Evolutionary conservation across 1,140 invertebrate species (phyloP).

Genomic region (Argopecten irradians): DNA sequence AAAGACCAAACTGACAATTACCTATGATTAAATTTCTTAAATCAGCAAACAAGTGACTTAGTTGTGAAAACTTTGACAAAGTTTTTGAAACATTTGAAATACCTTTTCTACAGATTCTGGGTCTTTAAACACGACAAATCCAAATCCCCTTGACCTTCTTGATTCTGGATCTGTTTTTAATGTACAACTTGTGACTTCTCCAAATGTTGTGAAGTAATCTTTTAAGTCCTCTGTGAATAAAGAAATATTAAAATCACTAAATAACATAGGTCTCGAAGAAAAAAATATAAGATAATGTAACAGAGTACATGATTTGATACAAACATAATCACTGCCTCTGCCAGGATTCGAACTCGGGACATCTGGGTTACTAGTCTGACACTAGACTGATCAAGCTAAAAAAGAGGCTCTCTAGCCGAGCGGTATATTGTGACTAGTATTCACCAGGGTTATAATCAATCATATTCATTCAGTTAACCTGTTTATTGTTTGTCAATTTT

Average conservation of each 20-base stretch:
- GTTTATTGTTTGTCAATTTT: neutral
- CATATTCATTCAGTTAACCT: neutral
- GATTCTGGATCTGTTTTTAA: conserved; percentile 99
- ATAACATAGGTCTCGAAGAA: neutral
- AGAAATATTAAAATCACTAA: neutral
- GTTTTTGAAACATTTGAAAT: conserved; percentile 23
- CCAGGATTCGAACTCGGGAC: no score
- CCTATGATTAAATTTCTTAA: neutral
- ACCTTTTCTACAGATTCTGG: conserved; percentile 79
- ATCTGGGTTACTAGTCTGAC: no score
- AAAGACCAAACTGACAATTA: no score
- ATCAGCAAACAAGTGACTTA: neutral
- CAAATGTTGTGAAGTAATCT: conserved; percentile 83
- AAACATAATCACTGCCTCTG: no score
- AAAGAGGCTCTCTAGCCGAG: neutral
- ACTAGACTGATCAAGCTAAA: neutral
- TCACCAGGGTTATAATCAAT: neutral
- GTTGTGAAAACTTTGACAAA: neutral
- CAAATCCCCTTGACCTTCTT: conserved; percentile 95
- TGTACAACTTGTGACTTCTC: conserved; percentile 97
- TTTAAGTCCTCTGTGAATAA: conserved; percentile 77
- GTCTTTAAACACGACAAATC: conserved; percentile 97
- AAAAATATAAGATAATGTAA: neutral
- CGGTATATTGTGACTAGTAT: no score
- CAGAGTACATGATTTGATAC: neutral